Base-by-base conservation (phyloP, 30 jellyfish, hydroid and myxozoan species). In the Turritopsis dohrnii region DNA sequence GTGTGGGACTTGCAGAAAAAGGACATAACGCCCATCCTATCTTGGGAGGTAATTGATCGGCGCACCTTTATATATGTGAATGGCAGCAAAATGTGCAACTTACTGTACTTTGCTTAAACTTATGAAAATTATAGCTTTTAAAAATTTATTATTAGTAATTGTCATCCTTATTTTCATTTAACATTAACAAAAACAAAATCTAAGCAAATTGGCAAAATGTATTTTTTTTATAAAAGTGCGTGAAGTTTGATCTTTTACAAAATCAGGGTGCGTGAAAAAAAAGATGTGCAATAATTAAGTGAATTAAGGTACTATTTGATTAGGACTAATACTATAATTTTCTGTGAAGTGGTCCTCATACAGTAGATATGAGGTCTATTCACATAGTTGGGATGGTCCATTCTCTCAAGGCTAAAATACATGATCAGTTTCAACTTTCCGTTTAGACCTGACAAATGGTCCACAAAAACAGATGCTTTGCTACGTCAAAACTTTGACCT, bases 1-100 rank as follows among this genome's bases (percentile, higher is more conserved):
- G 80, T 87, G 18, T 87, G 88, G 90, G 53, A 54, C 16, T 71
- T 76, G 21, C 74, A 87, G 77, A 75, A 5, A 13, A 72, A 74
- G 87, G 1, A 52, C 77, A 26, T 72, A 18, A 72, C 28, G 28
- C 72, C 72, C 30, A 24, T 77, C n/a, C 72, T 77, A 25, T 29
- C 24, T n/a, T 77, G 71, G 79, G 53, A 22, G 22, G 29, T 77
- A 13, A 30, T 28, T 28, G 72, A 77, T 18, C 85, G 71, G 71
- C 75, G 19, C 28, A n/a, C 31, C 77, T 27, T n/a, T n/a, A n/a
- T n/a, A 27, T 69, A 69, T 69, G 30, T 23, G 77, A 69, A 23
- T n/a, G 8, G 77, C 28, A 21, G 31, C 31, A 23, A 27, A 23
- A 69, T 27, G 77, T 69, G 77, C 30, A 27, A 69, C 77, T 0